These are phyloP conservation scores for Melinaea marsaeus DNA, from an alignment of 2,888 invertebrate species.

Conservation along the genomic window DNA sequence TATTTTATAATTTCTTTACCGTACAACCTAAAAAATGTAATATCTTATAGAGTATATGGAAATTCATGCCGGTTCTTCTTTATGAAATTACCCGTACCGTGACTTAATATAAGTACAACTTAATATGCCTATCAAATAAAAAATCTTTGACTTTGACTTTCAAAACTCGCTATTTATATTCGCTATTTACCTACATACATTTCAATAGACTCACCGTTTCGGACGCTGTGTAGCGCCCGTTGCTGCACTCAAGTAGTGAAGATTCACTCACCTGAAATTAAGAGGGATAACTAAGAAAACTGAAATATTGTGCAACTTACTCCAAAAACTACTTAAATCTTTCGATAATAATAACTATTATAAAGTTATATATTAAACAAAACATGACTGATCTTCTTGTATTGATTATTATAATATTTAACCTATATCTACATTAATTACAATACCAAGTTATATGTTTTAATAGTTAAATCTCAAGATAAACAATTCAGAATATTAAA, in stretches of 20 bases:
- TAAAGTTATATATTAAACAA: no score
- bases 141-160: neutral
- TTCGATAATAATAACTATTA: neutral
- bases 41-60: no score
- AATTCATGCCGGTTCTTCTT: no score
- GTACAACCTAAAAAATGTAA: no score
- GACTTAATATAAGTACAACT: no score
- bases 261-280: constrained; percentile 75
- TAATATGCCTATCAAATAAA: no score
- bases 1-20: no score
- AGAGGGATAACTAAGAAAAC: constrained; percentile 33
- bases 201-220: constrained; percentile 66
- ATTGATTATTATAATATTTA: no score
- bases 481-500: constrained; percentile 26
- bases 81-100: no score
- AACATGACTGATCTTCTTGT: no score
- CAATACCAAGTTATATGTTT: constrained; percentile 5
- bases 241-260: constrained; percentile 78
- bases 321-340: neutral
- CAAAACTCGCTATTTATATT: neutral
- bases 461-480: constrained; percentile 10
- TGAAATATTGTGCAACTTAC: constrained; percentile 10
- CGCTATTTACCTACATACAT: constrained; percentile 25
- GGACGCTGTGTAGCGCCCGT: constrained; percentile 76
- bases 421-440: neutral